Evolutionary conservation across 1,140 invertebrate species (phyloP), one percentile per base, ranked within the genome.

Genomic region (Zaprionus camerounensis): DNA sequence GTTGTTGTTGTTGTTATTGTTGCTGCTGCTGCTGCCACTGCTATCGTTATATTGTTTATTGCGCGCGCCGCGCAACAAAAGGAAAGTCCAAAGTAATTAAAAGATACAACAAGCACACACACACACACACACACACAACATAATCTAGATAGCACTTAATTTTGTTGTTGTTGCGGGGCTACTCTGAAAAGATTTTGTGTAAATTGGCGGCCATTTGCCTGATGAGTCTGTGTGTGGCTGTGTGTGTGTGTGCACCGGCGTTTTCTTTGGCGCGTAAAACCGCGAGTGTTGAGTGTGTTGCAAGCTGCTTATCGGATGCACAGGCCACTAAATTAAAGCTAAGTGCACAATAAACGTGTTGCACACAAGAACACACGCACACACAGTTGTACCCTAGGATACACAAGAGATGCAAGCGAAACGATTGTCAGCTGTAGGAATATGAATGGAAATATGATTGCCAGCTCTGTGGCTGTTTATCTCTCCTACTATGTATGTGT

Each of bases 191-290:
- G 28, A 34, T 26, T n/a, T 28, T 15, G 53, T 61, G 15, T 36
- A 68, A 56, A 57, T 56, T 46, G 66, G 17, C 38, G 26, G 26
- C 20, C 65, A 67, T 73, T 62, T 59, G 20, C 57, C 20, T 53
- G 38, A 22, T 69, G 5, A 4, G 17, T 3, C 28, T 38, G 31
- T 44, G 6, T 44, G 49, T 44, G 17, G 46, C 41, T 66, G 55
- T 41, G 28, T 46, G 34, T 55, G 62, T 70, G 61, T 55, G 62
- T 66, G 61, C 55, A 57, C 82, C 82, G 83, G 83, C 69, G 63
- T 80, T 81, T 81, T 26, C 71, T 75, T 87, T 85, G 82, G 83
- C 83, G 83, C 83, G 80, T 80, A 86, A 85, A 82, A 58, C 11
- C 38, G 51, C 20, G 12, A n/a, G 51, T 28, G 57, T 63, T 74